Percentiles rank a stretch among this genome's conserved stretches.
These are phyloP conservation scores for Atopsyche davidsoni DNA, from an alignment of 1,140 invertebrate species.

Conservation along the genomic window DNA sequence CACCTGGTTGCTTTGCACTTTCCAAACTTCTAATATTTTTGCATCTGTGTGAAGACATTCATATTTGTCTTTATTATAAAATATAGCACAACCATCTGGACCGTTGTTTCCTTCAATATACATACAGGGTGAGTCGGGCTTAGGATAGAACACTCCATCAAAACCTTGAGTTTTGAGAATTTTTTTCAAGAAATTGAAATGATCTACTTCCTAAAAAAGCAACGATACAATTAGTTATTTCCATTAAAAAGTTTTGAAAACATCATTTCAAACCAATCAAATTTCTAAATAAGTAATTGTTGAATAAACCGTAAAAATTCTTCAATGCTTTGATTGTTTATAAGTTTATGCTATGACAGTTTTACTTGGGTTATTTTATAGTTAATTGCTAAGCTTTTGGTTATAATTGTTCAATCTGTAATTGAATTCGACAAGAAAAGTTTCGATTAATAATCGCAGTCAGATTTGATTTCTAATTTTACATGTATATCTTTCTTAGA, in stretches of 20 bases:
- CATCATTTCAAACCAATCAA: not conserved
- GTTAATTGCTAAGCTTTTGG: too few species aligned
- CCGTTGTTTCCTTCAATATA: slow-evolving; percentile 68
- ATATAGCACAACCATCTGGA: slow-evolving; percentile 76
- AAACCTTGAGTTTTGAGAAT: slow-evolving; percentile 61
- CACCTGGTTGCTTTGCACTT: slow-evolving; percentile 67
- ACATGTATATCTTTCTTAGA: too few species aligned
- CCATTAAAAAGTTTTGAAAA: not conserved
- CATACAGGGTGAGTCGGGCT: slow-evolving; percentile 74
- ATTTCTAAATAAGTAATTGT: not conserved
- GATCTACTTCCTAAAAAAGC: slow-evolving; percentile 63
- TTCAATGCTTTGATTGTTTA: not conserved
- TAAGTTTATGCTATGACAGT: too few species aligned
- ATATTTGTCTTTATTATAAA: slow-evolving; percentile 60
- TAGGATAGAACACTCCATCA: slow-evolving; percentile 65
- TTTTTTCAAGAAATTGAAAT: slow-evolving; percentile 63
- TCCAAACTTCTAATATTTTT: slow-evolving; percentile 62
- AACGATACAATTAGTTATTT: slow-evolving; percentile 3
- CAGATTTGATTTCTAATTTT: too few species aligned
- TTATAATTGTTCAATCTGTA: too few species aligned
- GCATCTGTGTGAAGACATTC: slow-evolving; percentile 54
- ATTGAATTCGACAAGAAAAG: too few species aligned
- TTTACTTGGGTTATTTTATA: too few species aligned
- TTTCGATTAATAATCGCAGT: too few species aligned
- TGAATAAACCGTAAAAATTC: not conserved